Conservation (phyloP, 2,797 vertebrate species). For the Galaxias olidus region DNA sequence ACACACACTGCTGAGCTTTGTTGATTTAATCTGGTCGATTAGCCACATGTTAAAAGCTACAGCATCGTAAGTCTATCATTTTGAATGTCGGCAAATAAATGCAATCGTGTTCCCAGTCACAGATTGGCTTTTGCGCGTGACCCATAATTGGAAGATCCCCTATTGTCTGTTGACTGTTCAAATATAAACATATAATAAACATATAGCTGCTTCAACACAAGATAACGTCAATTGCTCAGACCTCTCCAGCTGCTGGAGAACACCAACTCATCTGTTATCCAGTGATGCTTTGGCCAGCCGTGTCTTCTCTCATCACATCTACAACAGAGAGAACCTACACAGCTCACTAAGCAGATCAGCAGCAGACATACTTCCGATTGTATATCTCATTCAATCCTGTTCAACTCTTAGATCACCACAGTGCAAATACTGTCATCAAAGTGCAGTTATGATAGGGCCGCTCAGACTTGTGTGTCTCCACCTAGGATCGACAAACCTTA, state of each 20-base stretch:
- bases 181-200: slow-evolving; percentile 4
- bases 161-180: slow-evolving; percentile 7
- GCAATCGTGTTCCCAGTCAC: slow-evolving; percentile 7
- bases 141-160: background rate
- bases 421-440: too few species aligned
- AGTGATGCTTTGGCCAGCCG: slow-evolving; percentile 25
- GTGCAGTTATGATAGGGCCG: too few species aligned
- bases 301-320: slow-evolving; percentile 43
- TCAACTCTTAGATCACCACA: too few species aligned
- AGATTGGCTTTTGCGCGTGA: background rate
- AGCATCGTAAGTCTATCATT: too few species aligned
- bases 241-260: slow-evolving; percentile 21
- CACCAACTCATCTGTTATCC: slow-evolving; percentile 29
- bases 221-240: slow-evolving; percentile 15
- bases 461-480: too few species aligned
- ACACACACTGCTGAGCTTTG: background rate
- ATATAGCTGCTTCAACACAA: slow-evolving; percentile 12
- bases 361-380: slow-evolving; percentile 3
- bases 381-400: background rate
- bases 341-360: background rate
- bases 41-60: background rate
- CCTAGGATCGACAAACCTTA: too few species aligned
- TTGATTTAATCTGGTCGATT: background rate
- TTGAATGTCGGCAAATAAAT: too few species aligned
- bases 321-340: background rate